Percentiles rank a stretch among this genome's conserved stretches.
phyloP scores from a whole-genome alignment of 92 coral and sea anemone genomes.

The Epizoanthus ramosus region DNA sequence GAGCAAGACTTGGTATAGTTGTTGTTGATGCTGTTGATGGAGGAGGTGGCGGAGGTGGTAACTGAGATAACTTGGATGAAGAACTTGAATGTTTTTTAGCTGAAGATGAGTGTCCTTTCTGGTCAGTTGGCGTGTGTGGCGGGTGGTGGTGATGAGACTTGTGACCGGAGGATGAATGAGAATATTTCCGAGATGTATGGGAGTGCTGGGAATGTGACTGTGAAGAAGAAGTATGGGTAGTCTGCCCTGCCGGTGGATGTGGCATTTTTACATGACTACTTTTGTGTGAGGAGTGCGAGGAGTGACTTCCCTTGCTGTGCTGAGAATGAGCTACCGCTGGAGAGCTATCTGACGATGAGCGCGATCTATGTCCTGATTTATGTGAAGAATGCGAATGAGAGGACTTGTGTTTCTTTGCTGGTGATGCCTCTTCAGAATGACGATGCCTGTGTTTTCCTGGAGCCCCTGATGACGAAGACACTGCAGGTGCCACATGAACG shows the following conservation, averaged over 20 bases:
- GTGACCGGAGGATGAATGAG: constrained; percentile 70
- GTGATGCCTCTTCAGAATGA: constrained; percentile 71
- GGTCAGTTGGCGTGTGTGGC: constrained; percentile 20
- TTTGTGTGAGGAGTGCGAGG: constrained; percentile 73
- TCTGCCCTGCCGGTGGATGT: constrained; percentile 60
- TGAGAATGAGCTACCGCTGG: constrained; percentile 44
- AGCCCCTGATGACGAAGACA: constrained; percentile 44
- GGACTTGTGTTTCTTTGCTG: constrained; percentile 87
- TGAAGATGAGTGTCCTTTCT: constrained; percentile 43
- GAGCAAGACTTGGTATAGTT: constrained; percentile 37
- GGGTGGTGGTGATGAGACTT: constrained; percentile 54
- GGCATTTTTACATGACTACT: constrained; percentile 52
- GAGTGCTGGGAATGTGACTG: constrained; percentile 55
- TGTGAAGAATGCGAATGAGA: constrained; percentile 66
- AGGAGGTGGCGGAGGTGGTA: constrained; percentile 64
- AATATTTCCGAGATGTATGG: constrained; percentile 60
- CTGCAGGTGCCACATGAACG: constrained; percentile 53
- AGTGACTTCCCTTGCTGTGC: constrained; percentile 52
- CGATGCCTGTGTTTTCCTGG: constrained; percentile 74
- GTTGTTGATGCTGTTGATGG: constrained; percentile 51
- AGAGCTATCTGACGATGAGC: constrained; percentile 53
- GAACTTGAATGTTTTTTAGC: constrained; percentile 47
- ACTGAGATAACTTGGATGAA: constrained; percentile 44
- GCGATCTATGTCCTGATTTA: constrained; percentile 52
- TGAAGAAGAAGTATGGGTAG: constrained; percentile 35